phyloP scores from a whole-genome alignment of 2,113 vertebrate genomes.

The Sialia sialis region DNA sequence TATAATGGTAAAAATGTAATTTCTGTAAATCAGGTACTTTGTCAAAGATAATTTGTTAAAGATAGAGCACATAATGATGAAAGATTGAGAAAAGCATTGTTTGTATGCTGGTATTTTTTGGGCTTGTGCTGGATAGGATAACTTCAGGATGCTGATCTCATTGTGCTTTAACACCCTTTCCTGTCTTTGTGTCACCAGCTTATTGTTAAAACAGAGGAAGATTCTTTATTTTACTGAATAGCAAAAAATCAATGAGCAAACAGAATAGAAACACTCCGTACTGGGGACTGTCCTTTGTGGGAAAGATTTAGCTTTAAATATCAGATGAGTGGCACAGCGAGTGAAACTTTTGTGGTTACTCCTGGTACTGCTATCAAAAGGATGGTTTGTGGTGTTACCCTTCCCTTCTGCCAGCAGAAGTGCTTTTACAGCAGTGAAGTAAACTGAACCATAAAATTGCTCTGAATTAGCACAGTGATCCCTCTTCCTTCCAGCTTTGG shows the following conservation, averaged over 20 bases:
- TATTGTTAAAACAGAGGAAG: constrained; percentile 24
- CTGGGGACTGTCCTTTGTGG: neutral
- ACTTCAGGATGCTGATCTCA: constrained; percentile 29
- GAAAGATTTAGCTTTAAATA: neutral
- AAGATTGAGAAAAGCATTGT: neutral
- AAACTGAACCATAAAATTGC: neutral
- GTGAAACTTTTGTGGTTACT: neutral
- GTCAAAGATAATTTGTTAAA: neutral
- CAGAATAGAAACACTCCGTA: neutral
- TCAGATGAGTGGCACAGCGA: neutral
- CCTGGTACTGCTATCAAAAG: neutral
- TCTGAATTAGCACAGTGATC: neutral
- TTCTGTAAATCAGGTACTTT: neutral
- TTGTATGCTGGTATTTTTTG: neutral
- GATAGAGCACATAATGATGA: accelerated
- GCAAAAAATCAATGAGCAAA: neutral
- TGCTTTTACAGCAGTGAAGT: neutral
- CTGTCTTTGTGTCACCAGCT: constrained; percentile 43
- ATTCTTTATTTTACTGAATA: neutral
- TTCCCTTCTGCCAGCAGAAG: neutral
- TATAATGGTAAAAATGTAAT: neutral
- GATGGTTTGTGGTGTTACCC: neutral
- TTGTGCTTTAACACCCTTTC: neutral
- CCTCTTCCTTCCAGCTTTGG: neutral
- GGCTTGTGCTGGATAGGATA: neutral